A percentile compares a stretch with the other conserved stretches of the same genome.
Conservation (phyloP, 2,888 invertebrate genomes). For the Belgica antarctica region DNA sequence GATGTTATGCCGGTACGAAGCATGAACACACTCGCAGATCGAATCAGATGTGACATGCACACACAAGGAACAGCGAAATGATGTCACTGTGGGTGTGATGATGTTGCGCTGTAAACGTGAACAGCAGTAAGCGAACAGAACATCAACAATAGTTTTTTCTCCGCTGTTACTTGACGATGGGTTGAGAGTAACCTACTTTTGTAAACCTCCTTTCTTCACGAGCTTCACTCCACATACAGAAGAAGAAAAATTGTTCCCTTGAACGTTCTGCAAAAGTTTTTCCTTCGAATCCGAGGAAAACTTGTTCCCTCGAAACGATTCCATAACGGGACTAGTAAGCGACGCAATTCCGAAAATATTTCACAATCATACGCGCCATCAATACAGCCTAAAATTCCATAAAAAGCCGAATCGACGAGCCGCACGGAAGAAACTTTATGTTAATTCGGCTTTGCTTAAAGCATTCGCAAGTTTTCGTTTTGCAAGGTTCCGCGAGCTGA, state of each 20-base stretch:
- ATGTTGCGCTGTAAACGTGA: too few species aligned
- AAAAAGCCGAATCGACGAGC: neutral
- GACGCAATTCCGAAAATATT: neutral
- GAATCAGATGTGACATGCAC: neutral
- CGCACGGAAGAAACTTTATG: too few species aligned
- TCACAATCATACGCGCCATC: neutral
- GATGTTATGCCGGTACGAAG: conserved; percentile 10
- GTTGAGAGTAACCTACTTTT: conserved; percentile 1
- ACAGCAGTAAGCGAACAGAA: neutral
- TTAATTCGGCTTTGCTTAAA: too few species aligned
- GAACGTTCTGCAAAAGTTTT: neutral
- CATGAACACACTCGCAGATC: conserved; percentile 29
- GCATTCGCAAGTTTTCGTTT: neutral
- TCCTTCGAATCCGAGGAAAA: too few species aligned
- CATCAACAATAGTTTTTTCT: conserved; percentile 3
- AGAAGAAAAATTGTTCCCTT: neutral
- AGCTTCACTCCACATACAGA: neutral
- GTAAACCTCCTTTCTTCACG: neutral
- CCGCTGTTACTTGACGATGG: neutral
- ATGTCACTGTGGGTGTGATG: neutral
- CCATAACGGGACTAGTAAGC: conserved; percentile 1
- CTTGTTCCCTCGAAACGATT: neutral
- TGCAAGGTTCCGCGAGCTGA: neutral
- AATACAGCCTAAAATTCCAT: neutral
- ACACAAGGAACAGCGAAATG: neutral